Conservation (phyloP, 2,888 invertebrate genomes). For the Rhingia rostrata region DNA sequence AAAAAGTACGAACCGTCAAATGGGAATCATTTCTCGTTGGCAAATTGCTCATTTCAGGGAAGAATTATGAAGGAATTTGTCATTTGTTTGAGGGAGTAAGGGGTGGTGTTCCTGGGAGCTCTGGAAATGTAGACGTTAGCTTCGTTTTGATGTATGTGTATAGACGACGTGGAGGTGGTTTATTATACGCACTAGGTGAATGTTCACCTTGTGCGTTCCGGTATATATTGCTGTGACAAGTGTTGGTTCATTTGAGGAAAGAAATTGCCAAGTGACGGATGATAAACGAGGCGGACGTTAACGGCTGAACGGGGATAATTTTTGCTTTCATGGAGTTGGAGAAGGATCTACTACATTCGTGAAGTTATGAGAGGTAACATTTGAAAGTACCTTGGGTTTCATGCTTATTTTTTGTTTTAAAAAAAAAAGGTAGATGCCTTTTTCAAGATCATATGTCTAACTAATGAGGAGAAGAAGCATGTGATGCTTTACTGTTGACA, state of each 20-base stretch:
- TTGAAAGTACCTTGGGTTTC: not conserved
- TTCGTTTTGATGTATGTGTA: constrained; percentile 23
- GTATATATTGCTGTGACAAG: constrained; percentile 37
- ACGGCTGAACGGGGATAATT: constrained; percentile 58
- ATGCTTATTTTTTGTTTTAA: no score
- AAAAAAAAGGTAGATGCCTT: no score
- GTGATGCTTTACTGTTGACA: no score
- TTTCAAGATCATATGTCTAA: no score
- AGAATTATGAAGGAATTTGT: constrained; percentile 74
- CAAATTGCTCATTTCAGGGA: constrained; percentile 73
- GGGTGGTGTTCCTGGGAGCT: not conserved
- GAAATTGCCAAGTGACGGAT: constrained; percentile 48
- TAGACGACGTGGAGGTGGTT: not conserved
- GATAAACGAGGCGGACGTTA: constrained; percentile 53
- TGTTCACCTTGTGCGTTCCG: not conserved
- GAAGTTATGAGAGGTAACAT: constrained; percentile 58
- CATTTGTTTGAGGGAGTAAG: constrained; percentile 40
- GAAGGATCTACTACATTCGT: constrained; percentile 13
- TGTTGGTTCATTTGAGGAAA: constrained; percentile 59
- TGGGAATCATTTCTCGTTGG: constrained; percentile 73
- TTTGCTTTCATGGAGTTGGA: constrained; percentile 45
- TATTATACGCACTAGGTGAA: constrained; percentile 20
- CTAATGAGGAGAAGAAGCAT: no score
- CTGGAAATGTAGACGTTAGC: constrained; percentile 14
- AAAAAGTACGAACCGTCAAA: constrained; percentile 74